phyloP scores from a whole-genome alignment of 2,113 vertebrate species.

The Brachyhypopomus occidentalis region DNA sequence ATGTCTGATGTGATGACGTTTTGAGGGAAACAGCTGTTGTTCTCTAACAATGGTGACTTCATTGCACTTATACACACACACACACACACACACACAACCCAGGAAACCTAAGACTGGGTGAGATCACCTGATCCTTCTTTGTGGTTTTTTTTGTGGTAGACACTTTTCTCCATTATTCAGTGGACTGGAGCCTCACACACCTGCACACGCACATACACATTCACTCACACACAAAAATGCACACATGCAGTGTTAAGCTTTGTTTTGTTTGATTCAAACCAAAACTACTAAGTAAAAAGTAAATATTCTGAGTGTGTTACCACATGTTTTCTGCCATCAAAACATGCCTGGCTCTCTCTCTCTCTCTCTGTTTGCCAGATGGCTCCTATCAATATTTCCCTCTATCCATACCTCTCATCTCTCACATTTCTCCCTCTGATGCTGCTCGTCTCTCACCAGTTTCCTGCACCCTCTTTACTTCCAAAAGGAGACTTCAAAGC shows the following conservation, averaged over 20 bases:
- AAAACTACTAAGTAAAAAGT: slow-evolving; percentile 3
- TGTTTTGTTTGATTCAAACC: not conserved
- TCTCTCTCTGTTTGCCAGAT: slow-evolving; percentile 17
- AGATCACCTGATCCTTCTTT: slow-evolving; percentile 45
- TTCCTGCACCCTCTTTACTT: slow-evolving; percentile 47
- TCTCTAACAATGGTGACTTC: slow-evolving; percentile 15
- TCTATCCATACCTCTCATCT: slow-evolving; percentile 7
- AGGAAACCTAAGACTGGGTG: slow-evolving; percentile 30
- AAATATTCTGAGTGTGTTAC: not conserved
- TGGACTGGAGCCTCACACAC: slow-evolving; percentile 9
- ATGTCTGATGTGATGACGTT: slow-evolving; percentile 25
- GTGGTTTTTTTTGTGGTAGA: slow-evolving; percentile 31
- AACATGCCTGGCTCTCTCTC: not conserved
- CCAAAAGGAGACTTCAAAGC: slow-evolving; percentile 67
- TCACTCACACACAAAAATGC: slow-evolving; percentile 7
- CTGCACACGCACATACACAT: slow-evolving; percentile 1
- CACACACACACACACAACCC: slow-evolving; percentile 34
- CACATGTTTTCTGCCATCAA: not conserved
- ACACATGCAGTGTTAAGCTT: not conserved
- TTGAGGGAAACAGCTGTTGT: slow-evolving; percentile 34
- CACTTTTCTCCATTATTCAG: slow-evolving; percentile 53
- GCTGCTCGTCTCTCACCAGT: not conserved
- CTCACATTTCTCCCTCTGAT: not conserved
- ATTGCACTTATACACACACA: slow-evolving; percentile 4
- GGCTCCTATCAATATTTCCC: slow-evolving; percentile 4